These are phyloP conservation scores for Vanacampus margaritifer DNA, from an alignment of 2,113 vertebrate genomes.

Conservation along the genomic window DNA sequence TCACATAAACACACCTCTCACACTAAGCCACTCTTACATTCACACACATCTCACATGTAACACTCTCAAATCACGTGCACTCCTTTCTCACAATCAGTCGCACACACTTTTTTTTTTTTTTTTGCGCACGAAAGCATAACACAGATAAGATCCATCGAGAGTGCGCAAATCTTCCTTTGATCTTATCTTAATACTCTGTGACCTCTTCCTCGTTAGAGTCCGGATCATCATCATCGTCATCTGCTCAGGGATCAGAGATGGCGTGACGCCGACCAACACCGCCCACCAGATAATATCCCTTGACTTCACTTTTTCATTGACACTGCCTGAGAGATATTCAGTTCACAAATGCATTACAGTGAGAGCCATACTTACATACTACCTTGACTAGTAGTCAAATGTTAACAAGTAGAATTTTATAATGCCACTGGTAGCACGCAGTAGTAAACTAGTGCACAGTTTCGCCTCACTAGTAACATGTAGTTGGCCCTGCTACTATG, in stretches of 20 bases:
- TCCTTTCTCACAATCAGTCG: too few species aligned
- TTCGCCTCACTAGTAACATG: neutral
- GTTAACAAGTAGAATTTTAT: neutral
- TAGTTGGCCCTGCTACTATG: too few species aligned
- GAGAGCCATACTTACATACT: neutral
- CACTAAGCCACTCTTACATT: neutral
- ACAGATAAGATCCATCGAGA: conserved; percentile 19
- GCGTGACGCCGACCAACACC: neutral
- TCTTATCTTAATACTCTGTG: conserved; percentile 31
- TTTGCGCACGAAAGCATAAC: neutral
- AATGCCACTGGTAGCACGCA: neutral
- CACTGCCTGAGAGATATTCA: neutral
- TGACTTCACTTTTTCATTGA: neutral
- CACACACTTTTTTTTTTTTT: neutral
- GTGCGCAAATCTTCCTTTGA: conserved; percentile 22
- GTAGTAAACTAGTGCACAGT: neutral
- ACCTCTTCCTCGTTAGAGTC: neutral
- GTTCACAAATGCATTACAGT: neutral
- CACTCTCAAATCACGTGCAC: too few species aligned
- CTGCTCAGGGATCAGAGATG: neutral
- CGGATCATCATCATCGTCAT: neutral
- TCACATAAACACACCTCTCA: neutral
- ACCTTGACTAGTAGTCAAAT: too few species aligned
- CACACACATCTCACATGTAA: too few species aligned
- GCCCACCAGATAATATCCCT: neutral